Conservation (phyloP, 2,888 invertebrate genomes). For the Polyommatus iphigenia region DNA sequence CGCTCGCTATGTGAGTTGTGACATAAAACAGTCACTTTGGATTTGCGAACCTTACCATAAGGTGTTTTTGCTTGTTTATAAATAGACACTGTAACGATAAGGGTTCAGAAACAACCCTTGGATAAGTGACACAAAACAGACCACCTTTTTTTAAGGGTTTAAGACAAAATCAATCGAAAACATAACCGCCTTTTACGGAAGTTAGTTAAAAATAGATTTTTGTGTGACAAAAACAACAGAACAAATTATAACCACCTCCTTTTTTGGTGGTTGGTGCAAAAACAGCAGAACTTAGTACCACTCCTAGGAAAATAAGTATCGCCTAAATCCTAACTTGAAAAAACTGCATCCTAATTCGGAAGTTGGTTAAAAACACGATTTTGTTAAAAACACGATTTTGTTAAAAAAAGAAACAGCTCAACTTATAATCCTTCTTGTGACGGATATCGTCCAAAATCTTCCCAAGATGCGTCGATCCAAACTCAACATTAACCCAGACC, state of each 20-base stretch:
- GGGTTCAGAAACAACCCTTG: background rate
- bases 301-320: no score
- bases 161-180: background rate
- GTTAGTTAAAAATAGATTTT: background rate
- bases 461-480: conserved; percentile 62
- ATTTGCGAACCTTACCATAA: background rate
- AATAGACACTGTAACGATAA: background rate
- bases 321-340: no score
- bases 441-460: background rate
- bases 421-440: background rate
- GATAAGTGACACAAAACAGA: background rate
- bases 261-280: no score
- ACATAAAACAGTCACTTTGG: background rate
- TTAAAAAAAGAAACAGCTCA: no score
- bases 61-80: background rate
- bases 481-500: conserved; percentile 66
- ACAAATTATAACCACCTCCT: no score
- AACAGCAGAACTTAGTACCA: no score
- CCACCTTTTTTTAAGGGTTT: background rate
- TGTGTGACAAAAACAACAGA: background rate
- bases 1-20: background rate
- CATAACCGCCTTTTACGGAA: background rate
- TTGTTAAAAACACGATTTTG: no score
- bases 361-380: background rate
- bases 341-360: no score